These are phyloP conservation scores for Parazoanthus atlanticus DNA, from an alignment of 92 coral and sea anemone genomes.

Conservation along the genomic window DNA sequence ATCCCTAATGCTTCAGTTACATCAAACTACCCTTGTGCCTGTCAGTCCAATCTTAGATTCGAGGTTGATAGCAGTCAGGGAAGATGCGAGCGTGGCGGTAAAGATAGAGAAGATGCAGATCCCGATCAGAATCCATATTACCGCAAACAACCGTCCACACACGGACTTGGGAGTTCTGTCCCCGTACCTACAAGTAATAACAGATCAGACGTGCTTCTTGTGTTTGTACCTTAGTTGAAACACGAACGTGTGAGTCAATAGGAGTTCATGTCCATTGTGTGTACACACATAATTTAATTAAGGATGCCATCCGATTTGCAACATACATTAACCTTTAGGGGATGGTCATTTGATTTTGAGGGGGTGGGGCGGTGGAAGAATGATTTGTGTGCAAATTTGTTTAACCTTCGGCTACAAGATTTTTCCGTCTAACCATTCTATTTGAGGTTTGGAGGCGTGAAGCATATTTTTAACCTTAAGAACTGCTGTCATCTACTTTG, in stretches of 20 bases:
- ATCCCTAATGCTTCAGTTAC: neutral
- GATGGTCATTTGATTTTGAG: too few species aligned
- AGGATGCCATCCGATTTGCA: neutral
- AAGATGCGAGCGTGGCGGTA: constrained; percentile 38
- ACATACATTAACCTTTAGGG: too few species aligned
- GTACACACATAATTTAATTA: neutral
- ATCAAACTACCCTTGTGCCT: neutral
- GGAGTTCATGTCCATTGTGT: neutral
- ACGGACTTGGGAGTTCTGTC: constrained; percentile 7
- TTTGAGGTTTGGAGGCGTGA: too few species aligned
- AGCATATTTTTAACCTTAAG: too few species aligned
- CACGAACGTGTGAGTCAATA: neutral
- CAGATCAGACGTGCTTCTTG: neutral
- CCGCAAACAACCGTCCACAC: neutral
- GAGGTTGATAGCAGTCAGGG: constrained; percentile 6
- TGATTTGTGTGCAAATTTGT: too few species aligned
- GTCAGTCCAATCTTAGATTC: neutral
- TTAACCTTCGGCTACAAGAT: too few species aligned
- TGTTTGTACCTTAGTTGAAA: neutral
- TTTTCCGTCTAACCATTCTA: too few species aligned
- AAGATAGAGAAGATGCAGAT: constrained; percentile 12
- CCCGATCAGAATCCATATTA: constrained; percentile 3
- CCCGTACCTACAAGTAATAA: neutral
- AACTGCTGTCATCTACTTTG: too few species aligned
- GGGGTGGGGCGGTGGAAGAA: too few species aligned